phyloP scores from a whole-genome alignment of 1,140 invertebrate species.

The Ceratina japonica region DNA sequence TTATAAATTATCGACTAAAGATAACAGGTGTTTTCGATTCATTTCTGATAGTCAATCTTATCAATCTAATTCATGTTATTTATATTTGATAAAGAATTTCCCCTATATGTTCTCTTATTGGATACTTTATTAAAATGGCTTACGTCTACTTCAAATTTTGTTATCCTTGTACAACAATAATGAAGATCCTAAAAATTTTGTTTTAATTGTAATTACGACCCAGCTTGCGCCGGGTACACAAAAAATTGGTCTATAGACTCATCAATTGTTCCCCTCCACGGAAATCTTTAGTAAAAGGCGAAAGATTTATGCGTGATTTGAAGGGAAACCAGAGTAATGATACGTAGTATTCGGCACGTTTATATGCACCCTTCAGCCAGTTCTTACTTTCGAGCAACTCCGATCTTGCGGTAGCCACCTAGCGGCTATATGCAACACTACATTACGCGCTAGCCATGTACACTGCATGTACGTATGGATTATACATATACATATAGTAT shows the following conservation, averaged over 20 bases:
- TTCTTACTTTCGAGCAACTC: conserved; percentile 22
- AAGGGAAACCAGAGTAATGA: conserved; percentile 60
- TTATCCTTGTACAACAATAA: too few species aligned
- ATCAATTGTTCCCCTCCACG: conserved; percentile 64
- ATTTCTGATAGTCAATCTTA: too few species aligned
- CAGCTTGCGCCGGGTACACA: conserved; percentile 34
- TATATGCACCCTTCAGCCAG: neutral
- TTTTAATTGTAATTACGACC: conserved; percentile 22
- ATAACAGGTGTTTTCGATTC: too few species aligned
- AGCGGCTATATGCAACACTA: neutral
- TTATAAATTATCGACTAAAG: too few species aligned
- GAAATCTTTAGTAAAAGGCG: conserved; percentile 69
- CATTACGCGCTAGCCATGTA: neutral
- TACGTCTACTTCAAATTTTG: too few species aligned
- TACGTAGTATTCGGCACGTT: fast-evolving
- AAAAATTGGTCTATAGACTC: conserved; percentile 57
- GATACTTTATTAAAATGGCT: too few species aligned
- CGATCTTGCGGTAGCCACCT: neutral
- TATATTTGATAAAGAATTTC: too few species aligned
- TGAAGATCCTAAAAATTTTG: neutral
- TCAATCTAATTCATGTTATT: too few species aligned
- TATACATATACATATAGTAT: neutral
- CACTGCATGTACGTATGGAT: too few species aligned
- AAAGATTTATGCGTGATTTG: conserved; percentile 65
- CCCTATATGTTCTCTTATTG: too few species aligned